Conservation (phyloP, 1,140 invertebrate genomes). For the Zaprionus ornatus region DNA sequence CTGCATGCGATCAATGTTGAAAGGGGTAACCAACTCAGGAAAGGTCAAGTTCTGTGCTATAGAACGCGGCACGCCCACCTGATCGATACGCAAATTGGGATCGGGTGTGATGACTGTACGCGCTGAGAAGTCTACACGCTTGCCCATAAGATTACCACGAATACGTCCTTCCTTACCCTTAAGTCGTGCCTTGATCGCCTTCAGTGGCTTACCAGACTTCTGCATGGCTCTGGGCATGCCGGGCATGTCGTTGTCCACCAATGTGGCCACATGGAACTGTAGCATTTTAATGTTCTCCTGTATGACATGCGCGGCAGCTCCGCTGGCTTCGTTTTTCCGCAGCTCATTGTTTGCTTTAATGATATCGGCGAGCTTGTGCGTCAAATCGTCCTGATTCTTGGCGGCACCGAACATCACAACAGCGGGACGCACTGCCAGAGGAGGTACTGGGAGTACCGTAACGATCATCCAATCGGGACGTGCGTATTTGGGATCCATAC, state of each 20-base stretch:
- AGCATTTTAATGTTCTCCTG: conserved; percentile 98
- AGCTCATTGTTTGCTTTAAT: conserved; percentile 99
- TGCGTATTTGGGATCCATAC: conserved; percentile 97
- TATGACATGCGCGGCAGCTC: conserved; percentile 98
- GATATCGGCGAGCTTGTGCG: conserved; percentile 99
- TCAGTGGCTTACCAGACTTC: conserved; percentile 99
- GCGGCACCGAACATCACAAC: conserved; percentile 99
- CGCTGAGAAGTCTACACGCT: conserved; percentile 99
- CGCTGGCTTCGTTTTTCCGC: conserved; percentile 96
- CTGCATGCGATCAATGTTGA: conserved; percentile 99
- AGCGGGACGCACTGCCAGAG: conserved; percentile 95
- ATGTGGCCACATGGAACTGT: conserved; percentile 99
- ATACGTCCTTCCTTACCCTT: conserved; percentile 99
- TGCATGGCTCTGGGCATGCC: conserved; percentile 98
- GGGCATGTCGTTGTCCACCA: conserved; percentile 99
- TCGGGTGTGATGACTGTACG: conserved; percentile 99
- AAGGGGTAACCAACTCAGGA: conserved; percentile 99
- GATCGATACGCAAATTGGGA: conserved; percentile 99
- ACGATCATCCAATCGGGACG: conserved; percentile 99
- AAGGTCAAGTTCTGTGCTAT: conserved; percentile 99
- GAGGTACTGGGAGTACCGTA: conserved; percentile 98
- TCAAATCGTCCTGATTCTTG: conserved; percentile 99
- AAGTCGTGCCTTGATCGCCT: conserved; percentile 96
- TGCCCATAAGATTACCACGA: conserved; percentile 99
- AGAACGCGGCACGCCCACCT: conserved; percentile 98